Percentiles rank a stretch among this genome's conserved stretches.
phyloP scores from a whole-genome alignment of 2,113 vertebrate genomes.

The Hemiprocne comata region DNA sequence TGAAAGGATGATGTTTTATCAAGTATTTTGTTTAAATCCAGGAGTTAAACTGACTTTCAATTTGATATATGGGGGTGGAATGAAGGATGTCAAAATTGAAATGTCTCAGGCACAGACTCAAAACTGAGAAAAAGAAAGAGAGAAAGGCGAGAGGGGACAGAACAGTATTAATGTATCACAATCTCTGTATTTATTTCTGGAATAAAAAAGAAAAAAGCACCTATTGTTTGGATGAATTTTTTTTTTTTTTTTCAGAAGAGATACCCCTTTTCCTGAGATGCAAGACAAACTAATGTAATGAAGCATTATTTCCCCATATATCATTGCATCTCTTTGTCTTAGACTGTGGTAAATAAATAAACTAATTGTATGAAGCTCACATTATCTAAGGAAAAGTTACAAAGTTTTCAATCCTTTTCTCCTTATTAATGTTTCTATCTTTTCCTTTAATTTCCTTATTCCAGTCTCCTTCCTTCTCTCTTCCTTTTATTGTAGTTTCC shows the following conservation, averaged over 20 bases:
- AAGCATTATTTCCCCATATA: not conserved
- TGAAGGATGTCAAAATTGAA: conserved; percentile 33
- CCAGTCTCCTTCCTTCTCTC: not conserved
- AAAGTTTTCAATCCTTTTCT: not conserved
- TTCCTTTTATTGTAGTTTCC: not conserved
- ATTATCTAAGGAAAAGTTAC: not conserved
- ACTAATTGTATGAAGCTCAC: not conserved
- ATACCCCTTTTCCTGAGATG: not conserved
- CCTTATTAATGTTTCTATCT: not conserved
- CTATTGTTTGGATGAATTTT: not conserved
- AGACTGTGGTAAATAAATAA: not conserved
- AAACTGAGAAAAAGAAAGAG: not conserved
- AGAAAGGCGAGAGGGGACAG: not conserved
- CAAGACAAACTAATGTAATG: not conserved
- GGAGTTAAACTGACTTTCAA: conserved; percentile 20
- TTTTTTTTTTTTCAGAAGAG: not conserved
- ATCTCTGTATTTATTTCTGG: not conserved
- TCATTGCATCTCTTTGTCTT: not conserved
- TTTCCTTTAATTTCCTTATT: not conserved
- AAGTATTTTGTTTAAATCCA: conserved; percentile 33
- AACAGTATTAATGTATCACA: not conserved
- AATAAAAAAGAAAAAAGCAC: not conserved
- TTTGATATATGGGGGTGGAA: conserved; percentile 12
- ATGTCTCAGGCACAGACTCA: not conserved
- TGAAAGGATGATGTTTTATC: conserved; percentile 10